Conservation (phyloP, 2,113 vertebrate genomes). For the Capreolus pygargus region DNA sequence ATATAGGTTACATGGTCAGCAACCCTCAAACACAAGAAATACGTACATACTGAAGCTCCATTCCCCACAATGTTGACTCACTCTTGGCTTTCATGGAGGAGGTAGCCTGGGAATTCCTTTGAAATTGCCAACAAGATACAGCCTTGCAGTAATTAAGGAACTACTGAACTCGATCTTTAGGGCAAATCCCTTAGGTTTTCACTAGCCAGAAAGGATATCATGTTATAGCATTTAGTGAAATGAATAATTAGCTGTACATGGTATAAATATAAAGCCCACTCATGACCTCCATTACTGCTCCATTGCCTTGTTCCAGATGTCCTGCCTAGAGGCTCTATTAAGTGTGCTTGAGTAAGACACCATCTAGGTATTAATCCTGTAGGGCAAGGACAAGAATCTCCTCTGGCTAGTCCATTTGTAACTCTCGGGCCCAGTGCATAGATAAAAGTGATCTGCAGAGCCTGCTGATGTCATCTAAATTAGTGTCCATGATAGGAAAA, state of each 20-base stretch:
- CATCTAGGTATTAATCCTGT: background rate
- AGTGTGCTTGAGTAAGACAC: slow-evolving; percentile 43
- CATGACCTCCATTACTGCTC: background rate
- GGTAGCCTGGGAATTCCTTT: background rate
- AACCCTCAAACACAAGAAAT: background rate
- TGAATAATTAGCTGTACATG: slow-evolving; percentile 62
- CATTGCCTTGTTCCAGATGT: background rate
- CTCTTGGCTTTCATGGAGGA: background rate
- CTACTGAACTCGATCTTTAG: slow-evolving; percentile 68
- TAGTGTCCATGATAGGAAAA: slow-evolving; percentile 57
- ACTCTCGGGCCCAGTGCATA: slow-evolving; percentile 7
- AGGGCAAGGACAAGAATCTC: background rate
- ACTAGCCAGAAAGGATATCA: slow-evolving; percentile 32
- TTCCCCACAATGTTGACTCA: background rate
- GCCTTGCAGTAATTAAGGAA: slow-evolving; percentile 75
- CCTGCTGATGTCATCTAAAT: slow-evolving; percentile 40
- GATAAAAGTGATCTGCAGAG: slow-evolving; percentile 46
- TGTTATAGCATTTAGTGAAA: slow-evolving; percentile 37
- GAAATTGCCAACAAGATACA: background rate
- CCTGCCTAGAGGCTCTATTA: slow-evolving; percentile 47
- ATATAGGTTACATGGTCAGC: background rate
- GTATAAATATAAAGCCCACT: slow-evolving; percentile 52
- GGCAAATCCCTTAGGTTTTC: slow-evolving; percentile 35
- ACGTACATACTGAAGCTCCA: background rate
- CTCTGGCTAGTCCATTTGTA: background rate